Percentiles rank a stretch among this genome's conserved stretches.
These are phyloP conservation scores for Brachyistius frenatus DNA, from an alignment of 2,113 vertebrate genomes.

Conservation along the genomic window DNA sequence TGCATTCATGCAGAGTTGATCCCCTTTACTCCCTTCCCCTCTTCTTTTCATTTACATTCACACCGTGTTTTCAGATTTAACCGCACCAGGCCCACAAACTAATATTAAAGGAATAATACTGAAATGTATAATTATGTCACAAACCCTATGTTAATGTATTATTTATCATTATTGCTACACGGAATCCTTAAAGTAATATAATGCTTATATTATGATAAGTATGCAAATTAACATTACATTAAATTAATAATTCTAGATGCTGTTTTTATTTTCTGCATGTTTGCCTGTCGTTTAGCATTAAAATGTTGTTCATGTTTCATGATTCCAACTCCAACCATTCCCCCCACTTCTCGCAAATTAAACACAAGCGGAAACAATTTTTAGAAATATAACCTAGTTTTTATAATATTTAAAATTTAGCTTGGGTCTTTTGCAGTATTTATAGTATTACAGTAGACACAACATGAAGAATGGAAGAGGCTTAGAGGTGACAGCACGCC, in stretches of 20 bases:
- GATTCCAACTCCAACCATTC: neutral
- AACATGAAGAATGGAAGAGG: too few relatives aligned
- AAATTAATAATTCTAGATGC: neutral
- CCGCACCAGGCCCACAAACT: constrained; percentile 21
- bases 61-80: constrained; percentile 13
- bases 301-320: constrained; percentile 8
- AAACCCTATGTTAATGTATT: neutral
- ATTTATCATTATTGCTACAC: neutral
- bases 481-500: too few relatives aligned
- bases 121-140: neutral
- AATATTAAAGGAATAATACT: constrained; percentile 2
- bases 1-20: constrained; percentile 48
- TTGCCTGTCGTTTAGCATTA: neutral
- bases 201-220: neutral
- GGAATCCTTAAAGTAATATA: neutral
- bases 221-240: constrained; percentile 12
- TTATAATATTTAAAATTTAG: neutral
- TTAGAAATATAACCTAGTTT: neutral
- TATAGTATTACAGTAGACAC: neutral
- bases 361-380: constrained; percentile 17
- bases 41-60: constrained; percentile 14
- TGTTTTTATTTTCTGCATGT: neutral
- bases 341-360: neutral
- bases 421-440: neutral
- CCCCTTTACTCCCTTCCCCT: constrained; percentile 18